phyloP scores from a whole-genome alignment of 1,140 invertebrate genomes.

The Drosophila parvula region DNA sequence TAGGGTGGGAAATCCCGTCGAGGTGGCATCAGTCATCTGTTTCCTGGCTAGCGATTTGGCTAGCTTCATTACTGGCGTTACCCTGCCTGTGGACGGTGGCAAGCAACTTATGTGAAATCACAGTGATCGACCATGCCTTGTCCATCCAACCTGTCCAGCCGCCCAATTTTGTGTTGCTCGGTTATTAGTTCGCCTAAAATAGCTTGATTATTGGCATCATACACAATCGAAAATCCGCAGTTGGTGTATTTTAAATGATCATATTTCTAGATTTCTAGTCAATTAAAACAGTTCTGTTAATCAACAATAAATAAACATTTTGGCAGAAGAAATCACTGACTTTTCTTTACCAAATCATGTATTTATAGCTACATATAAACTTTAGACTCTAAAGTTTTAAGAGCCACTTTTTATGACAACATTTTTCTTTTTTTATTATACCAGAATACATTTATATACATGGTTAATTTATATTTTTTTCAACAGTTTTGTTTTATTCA shows the following conservation, averaged over 20 bases:
- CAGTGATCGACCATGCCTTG: not conserved
- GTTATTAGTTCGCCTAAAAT: too few species aligned
- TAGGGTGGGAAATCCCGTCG: constrained; percentile 89
- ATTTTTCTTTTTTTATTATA: too few species aligned
- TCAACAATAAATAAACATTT: too few species aligned
- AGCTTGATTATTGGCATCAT: not conserved
- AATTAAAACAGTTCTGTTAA: too few species aligned
- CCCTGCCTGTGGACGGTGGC: constrained; percentile 91
- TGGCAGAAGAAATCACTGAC: too few species aligned
- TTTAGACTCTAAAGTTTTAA: too few species aligned
- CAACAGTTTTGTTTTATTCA: not conserved
- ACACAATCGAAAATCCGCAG: not conserved
- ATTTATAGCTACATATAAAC: too few species aligned
- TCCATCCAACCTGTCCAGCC: not conserved
- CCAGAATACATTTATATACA: not conserved
- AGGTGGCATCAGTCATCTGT: constrained; percentile 92
- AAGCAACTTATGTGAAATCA: constrained; percentile 71
- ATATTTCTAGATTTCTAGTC: too few species aligned
- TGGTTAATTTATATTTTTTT: not conserved
- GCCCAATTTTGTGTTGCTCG: not conserved
- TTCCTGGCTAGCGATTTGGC: constrained; percentile 92
- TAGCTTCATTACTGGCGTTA: constrained; percentile 92
- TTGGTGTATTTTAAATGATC: not conserved
- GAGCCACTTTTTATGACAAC: too few species aligned
- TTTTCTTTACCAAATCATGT: too few species aligned